Percentiles rank a stretch among this genome's conserved stretches.
Evolutionary conservation across 2,113 vertebrate genomes (phyloP).

Genomic region (Myxocyprinus asiaticus): DNA sequence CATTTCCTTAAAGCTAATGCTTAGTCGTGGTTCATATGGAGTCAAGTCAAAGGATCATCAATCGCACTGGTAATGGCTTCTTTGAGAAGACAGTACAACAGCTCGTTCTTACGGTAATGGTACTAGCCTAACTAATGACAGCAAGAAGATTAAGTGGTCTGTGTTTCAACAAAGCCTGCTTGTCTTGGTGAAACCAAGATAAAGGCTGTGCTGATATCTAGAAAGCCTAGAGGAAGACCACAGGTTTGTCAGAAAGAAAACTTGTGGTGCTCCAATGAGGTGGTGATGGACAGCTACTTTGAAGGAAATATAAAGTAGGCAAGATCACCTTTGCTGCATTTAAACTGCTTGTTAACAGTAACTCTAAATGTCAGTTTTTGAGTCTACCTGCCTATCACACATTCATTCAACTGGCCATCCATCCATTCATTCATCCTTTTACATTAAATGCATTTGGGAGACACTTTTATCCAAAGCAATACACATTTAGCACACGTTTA

Average conservation of each 20-base stretch:
- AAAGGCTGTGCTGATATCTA: neutral
- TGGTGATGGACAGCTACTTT: slow-evolving; percentile 14
- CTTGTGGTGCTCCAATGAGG: neutral
- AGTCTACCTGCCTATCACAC: slow-evolving; percentile 1
- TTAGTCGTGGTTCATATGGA: neutral
- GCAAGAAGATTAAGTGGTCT: neutral
- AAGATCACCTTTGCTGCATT: no score
- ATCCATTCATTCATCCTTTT: no score
- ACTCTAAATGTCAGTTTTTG: neutral
- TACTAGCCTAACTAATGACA: neutral
- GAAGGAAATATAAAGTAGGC: no score
- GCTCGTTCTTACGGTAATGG: neutral
- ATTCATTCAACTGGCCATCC: neutral
- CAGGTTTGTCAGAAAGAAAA: neutral
- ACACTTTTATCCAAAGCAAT: no score
- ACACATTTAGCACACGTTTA: no score
- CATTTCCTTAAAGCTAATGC: neutral
- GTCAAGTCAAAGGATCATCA: neutral
- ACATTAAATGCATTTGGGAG: no score
- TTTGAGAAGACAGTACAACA: neutral
- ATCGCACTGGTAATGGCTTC: neutral
- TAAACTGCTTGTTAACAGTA: neutral
- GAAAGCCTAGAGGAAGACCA: neutral
- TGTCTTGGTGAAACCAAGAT: neutral
- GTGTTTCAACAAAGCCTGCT: neutral